Conservation (phyloP, 2,888 invertebrate species). For the Drosophila nr. perissopoda region DNA sequence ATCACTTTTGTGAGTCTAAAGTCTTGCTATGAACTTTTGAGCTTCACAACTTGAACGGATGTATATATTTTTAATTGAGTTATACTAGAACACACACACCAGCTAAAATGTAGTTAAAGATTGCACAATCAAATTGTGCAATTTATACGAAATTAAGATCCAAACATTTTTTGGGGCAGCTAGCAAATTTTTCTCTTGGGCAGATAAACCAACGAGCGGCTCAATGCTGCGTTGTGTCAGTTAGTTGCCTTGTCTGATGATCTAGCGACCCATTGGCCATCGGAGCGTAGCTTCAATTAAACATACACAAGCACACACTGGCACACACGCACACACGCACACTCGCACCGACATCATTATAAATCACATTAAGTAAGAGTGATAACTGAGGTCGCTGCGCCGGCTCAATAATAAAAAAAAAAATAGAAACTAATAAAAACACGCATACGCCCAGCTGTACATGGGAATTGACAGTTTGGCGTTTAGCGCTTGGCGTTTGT, state of each 20-base stretch:
- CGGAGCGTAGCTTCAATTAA: constrained; percentile 48
- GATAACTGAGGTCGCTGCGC: constrained; percentile 75
- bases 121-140: constrained; percentile 42
- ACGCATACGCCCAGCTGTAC: constrained; percentile 76
- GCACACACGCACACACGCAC: not conserved
- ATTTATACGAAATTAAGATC: constrained; percentile 12
- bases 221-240: constrained; percentile 27
- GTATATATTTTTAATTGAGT: not conserved
- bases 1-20: not conserved
- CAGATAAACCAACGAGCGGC: constrained; percentile 31
- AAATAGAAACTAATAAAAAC: constrained; percentile 32
- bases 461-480: constrained; percentile 41
- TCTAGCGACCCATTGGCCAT: constrained; percentile 53
- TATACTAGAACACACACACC: not conserved
- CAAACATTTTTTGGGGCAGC: constrained; percentile 9
- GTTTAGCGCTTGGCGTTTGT: constrained; percentile 18
- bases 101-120: not conserved
- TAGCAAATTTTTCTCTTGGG: constrained; percentile 11
- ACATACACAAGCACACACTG: constrained; percentile 19
- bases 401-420: constrained; percentile 42
- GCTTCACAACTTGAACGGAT: not conserved
- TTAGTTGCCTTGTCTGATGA: constrained; percentile 34
- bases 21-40: not conserved
- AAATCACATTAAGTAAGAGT: constrained; percentile 80
- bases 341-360: constrained; percentile 61